Evolutionary conservation across 1,140 invertebrate species (phyloP), one percentile per base, ranked within the genome.

Genomic region (Bombus balteatus): DNA sequence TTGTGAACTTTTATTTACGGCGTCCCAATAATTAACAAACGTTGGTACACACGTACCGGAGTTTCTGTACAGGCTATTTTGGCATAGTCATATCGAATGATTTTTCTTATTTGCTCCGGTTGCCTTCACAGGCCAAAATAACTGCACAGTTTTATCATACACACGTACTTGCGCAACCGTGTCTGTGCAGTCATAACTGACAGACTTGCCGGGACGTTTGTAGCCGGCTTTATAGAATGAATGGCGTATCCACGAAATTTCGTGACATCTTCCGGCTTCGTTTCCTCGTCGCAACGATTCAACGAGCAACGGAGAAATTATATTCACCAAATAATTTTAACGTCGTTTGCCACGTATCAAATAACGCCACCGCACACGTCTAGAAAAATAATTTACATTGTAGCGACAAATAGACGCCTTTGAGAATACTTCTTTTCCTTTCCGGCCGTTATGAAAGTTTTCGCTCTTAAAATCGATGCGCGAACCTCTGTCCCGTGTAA

Each of bases 331-430:
- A 37, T n/a, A 62, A 76, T 22, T 66, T 43, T 43, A 4, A 78
- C n/a, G n/a, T 66, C n/a, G 34, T 66, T 78, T 15, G 25, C 34
- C 25, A 62, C 77, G 47, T 41, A 37, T 62, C 53, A n/a, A 18
- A 28, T 3, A 22, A 43, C 3, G 9, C 1, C 25, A 6, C 4
- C 57, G 37, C 28, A 4, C 34, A 4, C 5, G 15, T 28, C 25
- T 47, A 10, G 32, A 39, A 79, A 78, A 78, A 62, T 84, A 59
- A 84, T 84, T 84, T 43, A 59, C 74, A 43, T 71, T 32, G 66
- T 77, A 34, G n/a, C 15, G 12, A 62, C 15, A 3, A 28, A 22
- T 32, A 39, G 18, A 0, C 5, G 5, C 25, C 83, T 85, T 85
- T 79, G 68, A 80, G 68, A 73, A 47, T 22, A 47, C 15, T 53